Evolutionary conservation across 2,797 vertebrate genomes (phyloP), one percentile per base, ranked within the genome.

Genomic region (Apodemus agrarius): DNA sequence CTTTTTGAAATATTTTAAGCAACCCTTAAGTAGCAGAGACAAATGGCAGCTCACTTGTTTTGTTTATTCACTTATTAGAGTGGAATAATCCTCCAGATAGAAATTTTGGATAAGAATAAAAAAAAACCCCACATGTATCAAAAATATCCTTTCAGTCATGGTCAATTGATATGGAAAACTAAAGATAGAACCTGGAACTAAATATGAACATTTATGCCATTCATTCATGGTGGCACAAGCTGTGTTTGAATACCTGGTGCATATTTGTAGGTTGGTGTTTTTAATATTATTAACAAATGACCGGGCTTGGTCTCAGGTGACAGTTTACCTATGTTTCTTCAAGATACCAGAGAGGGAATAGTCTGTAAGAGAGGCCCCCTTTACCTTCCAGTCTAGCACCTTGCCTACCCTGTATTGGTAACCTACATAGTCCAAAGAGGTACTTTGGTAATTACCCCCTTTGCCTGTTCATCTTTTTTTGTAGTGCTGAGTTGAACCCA

Each of bases 1-100:
- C 57, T 93, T 96, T 89, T 94, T 72, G 74, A 93, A 97, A 88
- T 95, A 96, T 93, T 83, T 54, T 88, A 57, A 93, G 81, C 22
- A 93, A 93, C 26, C 8, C 31, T n/a, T 86, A 81, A 81, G 75
- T 81, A 90, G 16, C 52, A 80, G 65, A 75, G 13, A 37, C 29
- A 95, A 90, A 90, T 59, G 34, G 78, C 24, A 57, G 59, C 26
- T 95, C 34, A 12, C 29, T 1, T 90, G 61, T 40, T 93, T 91
- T 72, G 86, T 69, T 93, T 84, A 90, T 59, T 37, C 22, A 65
- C 4, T 19, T 90, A 31, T 79, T 93, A 96, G 57, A 95, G 21
- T 65, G 75, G 65, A 83, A 6, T 54, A 43, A 40, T 34, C 75
- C 29, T 49, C 49, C 26, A 90, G 31, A 69, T 34, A 82, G n/a